These are phyloP conservation scores for Phanerotoma sp. DNA, from an alignment of 2,888 invertebrate genomes.

Conservation along the genomic window DNA sequence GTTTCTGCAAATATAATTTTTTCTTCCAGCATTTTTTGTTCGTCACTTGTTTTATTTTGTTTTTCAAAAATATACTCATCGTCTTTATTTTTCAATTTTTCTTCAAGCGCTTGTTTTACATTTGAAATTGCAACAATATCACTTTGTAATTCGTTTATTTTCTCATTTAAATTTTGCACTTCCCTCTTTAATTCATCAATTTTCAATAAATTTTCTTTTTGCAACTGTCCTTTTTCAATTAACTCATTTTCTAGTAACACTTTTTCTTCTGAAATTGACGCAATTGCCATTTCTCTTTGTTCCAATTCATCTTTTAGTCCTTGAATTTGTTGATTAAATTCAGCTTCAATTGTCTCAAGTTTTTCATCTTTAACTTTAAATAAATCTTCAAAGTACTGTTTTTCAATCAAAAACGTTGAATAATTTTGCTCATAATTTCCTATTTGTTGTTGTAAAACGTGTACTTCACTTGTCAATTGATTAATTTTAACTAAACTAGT, in stretches of 20 bases:
- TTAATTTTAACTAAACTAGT: too few species aligned
- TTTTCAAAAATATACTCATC: constrained; percentile 58
- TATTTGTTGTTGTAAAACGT: neutral
- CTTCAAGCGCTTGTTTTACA: constrained; percentile 33
- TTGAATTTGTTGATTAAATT: constrained; percentile 50
- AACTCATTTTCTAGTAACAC: too few species aligned
- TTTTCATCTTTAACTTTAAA: too few species aligned
- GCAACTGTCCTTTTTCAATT: constrained; percentile 35
- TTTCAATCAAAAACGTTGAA: too few species aligned
- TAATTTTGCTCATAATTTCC: neutral
- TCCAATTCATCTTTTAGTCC: constrained; percentile 58
- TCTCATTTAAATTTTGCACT: constrained; percentile 44
- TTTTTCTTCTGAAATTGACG: too few species aligned
- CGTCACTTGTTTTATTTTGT: constrained; percentile 40
- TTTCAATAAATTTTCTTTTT: constrained; percentile 42
- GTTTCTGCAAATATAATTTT: too few species aligned
- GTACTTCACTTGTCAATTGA: too few species aligned
- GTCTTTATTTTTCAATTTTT: constrained; percentile 37
- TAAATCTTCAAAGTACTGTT: too few species aligned
- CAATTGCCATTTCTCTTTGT: too few species aligned
- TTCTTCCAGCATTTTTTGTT: too few species aligned
- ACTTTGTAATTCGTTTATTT: constrained; percentile 36
- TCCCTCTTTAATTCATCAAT: constrained; percentile 55
- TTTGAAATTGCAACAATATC: constrained; percentile 35
- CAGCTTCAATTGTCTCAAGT: neutral